Base-by-base conservation (phyloP, 2,888 invertebrate genomes). In the Resseliella maxima region DNA sequence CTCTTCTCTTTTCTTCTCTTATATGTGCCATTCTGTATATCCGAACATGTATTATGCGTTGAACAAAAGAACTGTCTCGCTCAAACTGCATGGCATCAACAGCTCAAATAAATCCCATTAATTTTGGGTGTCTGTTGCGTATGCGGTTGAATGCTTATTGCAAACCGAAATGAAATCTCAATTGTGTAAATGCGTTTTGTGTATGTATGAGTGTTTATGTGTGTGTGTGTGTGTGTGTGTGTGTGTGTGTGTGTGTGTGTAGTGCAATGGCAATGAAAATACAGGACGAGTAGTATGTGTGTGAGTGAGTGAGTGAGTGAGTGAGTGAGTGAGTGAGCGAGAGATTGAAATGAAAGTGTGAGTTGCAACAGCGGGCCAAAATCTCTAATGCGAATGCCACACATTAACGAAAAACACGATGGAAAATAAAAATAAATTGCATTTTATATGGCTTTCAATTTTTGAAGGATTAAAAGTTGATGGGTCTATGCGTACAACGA, bases 401-500 rank as follows among this genome's bases (percentile, higher is more conserved):
- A 38, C 83, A 83, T 38, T 72, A 83, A 38, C 83, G n/a, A 83
- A 38, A 83, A 83, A 83, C 83, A 38, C 38, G 18, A 83, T 6
- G 38, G n/a, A 83, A 38, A 83, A 83, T 83, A 83, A 83, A 83
- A 83, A 83, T 83, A 83, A 83, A 83, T 83, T 83, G 83, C 83
- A 83, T 83, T 83, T 83, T 83, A 83, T 83, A 38, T 83, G 83
- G 83, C 83, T 83, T 38, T 83, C 83, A 83, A 83, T 38, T 83
- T 83, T 83, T 83, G 83, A 83, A 83, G 83, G 83, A 83, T 83
- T 83, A 83, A 83, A 83, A 83, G 38, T 83, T 83, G 83, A 83
- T 38, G 72, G 72, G 72, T 31, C 27, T 59, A 24, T 59, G 59
- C 59, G 59, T 59, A 24, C 27, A 24, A n/a, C 8, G 2, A 50